A percentile compares a stretch with the other conserved stretches of the same genome.
phyloP scores from a whole-genome alignment of 2,113 vertebrate species.

The Rostratula benghalensis region DNA sequence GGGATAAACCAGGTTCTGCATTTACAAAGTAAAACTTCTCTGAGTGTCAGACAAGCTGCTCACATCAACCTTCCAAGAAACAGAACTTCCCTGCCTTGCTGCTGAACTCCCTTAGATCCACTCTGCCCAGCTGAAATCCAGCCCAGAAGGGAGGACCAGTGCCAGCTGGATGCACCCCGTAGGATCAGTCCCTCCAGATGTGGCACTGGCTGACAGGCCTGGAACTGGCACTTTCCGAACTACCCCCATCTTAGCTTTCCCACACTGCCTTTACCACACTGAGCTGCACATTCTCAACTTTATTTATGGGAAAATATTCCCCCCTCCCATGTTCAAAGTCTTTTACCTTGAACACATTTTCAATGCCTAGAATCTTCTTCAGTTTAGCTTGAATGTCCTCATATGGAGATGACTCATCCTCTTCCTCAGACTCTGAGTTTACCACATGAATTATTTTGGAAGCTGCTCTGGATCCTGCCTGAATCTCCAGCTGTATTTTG shows the following conservation, averaged over 20 bases:
- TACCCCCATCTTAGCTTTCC: neutral
- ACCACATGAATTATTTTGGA: constrained; percentile 74
- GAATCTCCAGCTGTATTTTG: constrained; percentile 80
- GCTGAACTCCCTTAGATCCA: neutral
- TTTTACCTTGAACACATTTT: constrained; percentile 49
- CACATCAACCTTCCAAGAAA: neutral
- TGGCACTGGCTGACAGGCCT: neutral
- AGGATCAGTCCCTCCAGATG: neutral
- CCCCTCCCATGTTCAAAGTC: neutral
- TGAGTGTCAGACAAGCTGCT: neutral
- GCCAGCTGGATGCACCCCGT: neutral
- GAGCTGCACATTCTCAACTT: neutral
- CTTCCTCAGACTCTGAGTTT: constrained; percentile 33
- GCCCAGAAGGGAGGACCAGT: neutral
- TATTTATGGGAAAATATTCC: neutral
- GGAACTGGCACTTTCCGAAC: neutral
- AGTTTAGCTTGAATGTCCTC: constrained; percentile 71
- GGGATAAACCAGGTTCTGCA: neutral
- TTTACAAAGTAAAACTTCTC: neutral
- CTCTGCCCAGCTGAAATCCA: neutral
- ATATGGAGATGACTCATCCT: constrained; percentile 26
- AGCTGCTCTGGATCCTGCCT: constrained; percentile 76
- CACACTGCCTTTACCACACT: neutral
- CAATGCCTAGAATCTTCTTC: constrained; percentile 73
- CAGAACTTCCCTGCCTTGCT: neutral